Evolutionary conservation across 1,140 invertebrate species (phyloP).

Genomic region (Drosophila micromelanica): DNA sequence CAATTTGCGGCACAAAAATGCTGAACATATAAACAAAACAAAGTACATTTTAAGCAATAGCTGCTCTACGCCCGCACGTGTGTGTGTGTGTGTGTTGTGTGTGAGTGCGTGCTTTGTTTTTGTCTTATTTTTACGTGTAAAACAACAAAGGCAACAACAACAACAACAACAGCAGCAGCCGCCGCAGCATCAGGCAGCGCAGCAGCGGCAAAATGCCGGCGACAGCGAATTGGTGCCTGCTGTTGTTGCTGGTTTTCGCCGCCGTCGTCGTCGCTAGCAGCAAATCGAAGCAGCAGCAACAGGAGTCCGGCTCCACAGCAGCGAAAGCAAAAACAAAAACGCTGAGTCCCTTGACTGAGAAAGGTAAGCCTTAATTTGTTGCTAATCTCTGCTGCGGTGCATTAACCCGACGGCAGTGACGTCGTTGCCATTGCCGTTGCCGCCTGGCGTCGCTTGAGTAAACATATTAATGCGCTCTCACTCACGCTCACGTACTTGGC

Average conservation of each 20-base stretch:
- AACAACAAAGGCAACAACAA: constrained; percentile 38
- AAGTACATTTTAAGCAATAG: constrained; percentile 39
- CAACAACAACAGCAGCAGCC: constrained; percentile 19
- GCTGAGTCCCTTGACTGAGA: constrained; percentile 56
- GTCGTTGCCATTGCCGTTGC: constrained; percentile 3
- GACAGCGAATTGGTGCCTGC: constrained; percentile 65
- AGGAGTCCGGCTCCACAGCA: constrained; percentile 55
- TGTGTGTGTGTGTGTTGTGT: constrained; percentile 20
- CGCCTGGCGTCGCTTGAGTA: constrained; percentile 39
- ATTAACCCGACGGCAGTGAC: constrained; percentile 42
- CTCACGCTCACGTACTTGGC: background rate
- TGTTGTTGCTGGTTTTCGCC: constrained; percentile 62
- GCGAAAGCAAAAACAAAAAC: constrained; percentile 32
- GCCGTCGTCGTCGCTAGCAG: constrained; percentile 37
- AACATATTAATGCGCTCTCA: constrained; percentile 43
- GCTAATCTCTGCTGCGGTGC: constrained; percentile 40
- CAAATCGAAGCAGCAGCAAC: constrained; percentile 62
- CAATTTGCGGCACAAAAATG: constrained; percentile 51
- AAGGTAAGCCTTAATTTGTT: constrained; percentile 60
- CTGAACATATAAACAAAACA: constrained; percentile 45
- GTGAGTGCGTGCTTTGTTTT: constrained; percentile 30
- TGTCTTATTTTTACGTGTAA: constrained; percentile 39
- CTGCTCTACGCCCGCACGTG: constrained; percentile 13
- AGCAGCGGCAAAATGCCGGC: constrained; percentile 73
- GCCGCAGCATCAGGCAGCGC: constrained; percentile 43